Percentiles rank a stretch among this genome's conserved stretches.
Evolutionary conservation across 2,888 invertebrate genomes (phyloP).

Genomic region (Brenthis daphne): DNA sequence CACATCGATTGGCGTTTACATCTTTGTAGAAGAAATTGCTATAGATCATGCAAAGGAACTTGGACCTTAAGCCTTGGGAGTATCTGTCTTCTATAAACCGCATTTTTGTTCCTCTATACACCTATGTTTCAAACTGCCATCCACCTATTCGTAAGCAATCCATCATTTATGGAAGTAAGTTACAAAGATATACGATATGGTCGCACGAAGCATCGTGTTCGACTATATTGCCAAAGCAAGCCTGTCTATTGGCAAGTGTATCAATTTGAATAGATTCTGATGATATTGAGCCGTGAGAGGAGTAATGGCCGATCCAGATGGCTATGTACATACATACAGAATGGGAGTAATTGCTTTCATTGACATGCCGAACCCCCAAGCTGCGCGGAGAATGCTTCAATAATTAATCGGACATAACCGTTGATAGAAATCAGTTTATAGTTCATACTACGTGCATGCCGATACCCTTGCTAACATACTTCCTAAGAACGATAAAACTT

Average conservation of each 20-base stretch:
- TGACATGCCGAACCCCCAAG: slow-evolving; percentile 65
- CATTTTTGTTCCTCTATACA: slow-evolving; percentile 56
- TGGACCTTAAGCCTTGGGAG: slow-evolving; percentile 55
- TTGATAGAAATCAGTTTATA: slow-evolving; percentile 58
- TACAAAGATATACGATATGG: slow-evolving; percentile 59
- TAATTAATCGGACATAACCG: slow-evolving; percentile 74
- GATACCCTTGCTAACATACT: background rate
- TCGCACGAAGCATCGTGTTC: slow-evolving; percentile 41
- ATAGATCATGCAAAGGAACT: slow-evolving; percentile 60
- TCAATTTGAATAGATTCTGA: slow-evolving; percentile 51
- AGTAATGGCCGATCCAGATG: slow-evolving; percentile 44
- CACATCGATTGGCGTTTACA: slow-evolving; percentile 78
- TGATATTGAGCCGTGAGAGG: slow-evolving; percentile 51
- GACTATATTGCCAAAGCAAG: slow-evolving; percentile 38
- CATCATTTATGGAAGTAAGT: slow-evolving; percentile 68
- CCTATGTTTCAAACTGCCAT: slow-evolving; percentile 65
- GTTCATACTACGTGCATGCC: slow-evolving; percentile 38
- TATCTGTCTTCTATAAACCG: slow-evolving; percentile 49
- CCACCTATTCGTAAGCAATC: slow-evolving; percentile 69
- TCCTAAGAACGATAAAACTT: too few species aligned
- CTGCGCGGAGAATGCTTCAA: slow-evolving; percentile 65
- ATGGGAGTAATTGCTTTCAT: slow-evolving; percentile 73
- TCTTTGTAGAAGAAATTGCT: slow-evolving; percentile 74
- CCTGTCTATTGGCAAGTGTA: slow-evolving; percentile 36
- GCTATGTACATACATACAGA: slow-evolving; percentile 49